These are phyloP conservation scores for Mallotus villosus DNA, from an alignment of 2,797 vertebrate genomes.

Conservation along the genomic window DNA sequence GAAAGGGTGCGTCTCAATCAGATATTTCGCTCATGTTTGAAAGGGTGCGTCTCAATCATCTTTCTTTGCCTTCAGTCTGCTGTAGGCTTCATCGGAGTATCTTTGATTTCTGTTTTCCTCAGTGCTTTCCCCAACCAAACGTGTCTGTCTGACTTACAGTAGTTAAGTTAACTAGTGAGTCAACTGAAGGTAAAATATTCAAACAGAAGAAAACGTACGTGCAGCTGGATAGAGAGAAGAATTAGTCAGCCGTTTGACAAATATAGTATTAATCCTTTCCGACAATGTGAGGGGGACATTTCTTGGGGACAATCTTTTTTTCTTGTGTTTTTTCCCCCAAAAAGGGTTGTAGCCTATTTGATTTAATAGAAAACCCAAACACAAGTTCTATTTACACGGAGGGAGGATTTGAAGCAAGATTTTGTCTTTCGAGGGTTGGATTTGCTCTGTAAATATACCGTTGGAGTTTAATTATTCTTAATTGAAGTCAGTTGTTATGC, in stretches of 20 bases:
- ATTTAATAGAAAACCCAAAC: background rate
- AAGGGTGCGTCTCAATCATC: background rate
- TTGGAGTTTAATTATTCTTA: slow-evolving; percentile 7
- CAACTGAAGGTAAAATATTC: background rate
- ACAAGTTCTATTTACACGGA: background rate
- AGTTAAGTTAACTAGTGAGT: background rate
- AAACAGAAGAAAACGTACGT: background rate
- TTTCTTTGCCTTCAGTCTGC: background rate
- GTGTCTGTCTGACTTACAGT: slow-evolving; percentile 8
- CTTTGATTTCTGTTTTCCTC: background rate
- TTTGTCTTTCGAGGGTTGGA: background rate
- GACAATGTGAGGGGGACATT: background rate
- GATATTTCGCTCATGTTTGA: background rate
- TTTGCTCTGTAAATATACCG: slow-evolving; percentile 14
- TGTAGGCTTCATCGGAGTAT: background rate
- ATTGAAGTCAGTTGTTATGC: slow-evolving; percentile 6
- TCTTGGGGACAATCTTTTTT: slow-evolving; percentile 1
- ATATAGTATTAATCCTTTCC: background rate
- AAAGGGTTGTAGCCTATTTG: background rate
- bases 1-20: slow-evolving; percentile 1
- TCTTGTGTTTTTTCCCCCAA: background rate
- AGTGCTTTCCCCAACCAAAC: background rate
- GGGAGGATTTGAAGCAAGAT: background rate
- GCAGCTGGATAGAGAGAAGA: background rate
- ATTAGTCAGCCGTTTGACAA: background rate